phyloP scores from a whole-genome alignment of 1,140 invertebrate species.

The Polyergus mexicanus region DNA sequence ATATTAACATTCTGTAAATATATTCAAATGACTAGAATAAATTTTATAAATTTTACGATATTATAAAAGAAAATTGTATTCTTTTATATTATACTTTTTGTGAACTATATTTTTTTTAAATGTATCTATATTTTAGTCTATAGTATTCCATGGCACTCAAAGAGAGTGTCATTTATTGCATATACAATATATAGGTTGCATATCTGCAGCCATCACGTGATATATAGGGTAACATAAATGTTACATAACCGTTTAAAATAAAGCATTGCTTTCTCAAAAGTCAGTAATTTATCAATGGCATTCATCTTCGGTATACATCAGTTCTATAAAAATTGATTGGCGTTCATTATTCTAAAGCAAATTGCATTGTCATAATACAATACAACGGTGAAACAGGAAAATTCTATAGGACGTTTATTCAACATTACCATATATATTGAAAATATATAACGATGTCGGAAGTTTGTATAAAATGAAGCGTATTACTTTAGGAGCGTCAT shows the following conservation, averaged over 20 bases:
- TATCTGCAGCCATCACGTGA: constrained; percentile 35
- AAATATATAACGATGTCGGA: constrained; percentile 1
- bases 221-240: constrained; percentile 31
- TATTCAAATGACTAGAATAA: background rate
- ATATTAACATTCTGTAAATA: background rate
- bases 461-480: constrained; percentile 30
- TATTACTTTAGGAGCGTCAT: constrained; percentile 12
- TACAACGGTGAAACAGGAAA: constrained; percentile 10
- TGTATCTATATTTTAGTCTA: background rate
- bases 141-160: background rate
- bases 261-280: constrained; percentile 18
- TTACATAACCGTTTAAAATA: constrained; percentile 29
- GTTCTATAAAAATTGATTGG: constrained; percentile 50
- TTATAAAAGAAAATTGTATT: background rate
- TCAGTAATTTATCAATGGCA: constrained; percentile 44
- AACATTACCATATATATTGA: constrained; percentile 59
- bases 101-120: too few species aligned
- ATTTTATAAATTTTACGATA: background rate
- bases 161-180: constrained; percentile 29
- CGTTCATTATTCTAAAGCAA: constrained; percentile 54
- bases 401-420: constrained; percentile 35
- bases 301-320: constrained; percentile 36
- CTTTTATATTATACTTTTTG: background rate
- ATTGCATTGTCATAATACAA: constrained; percentile 36
- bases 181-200: background rate